Percentiles rank a stretch among this genome's conserved stretches.
phyloP scores from a whole-genome alignment of 2,113 vertebrate genomes.

The Spizaetus ornatus region DNA sequence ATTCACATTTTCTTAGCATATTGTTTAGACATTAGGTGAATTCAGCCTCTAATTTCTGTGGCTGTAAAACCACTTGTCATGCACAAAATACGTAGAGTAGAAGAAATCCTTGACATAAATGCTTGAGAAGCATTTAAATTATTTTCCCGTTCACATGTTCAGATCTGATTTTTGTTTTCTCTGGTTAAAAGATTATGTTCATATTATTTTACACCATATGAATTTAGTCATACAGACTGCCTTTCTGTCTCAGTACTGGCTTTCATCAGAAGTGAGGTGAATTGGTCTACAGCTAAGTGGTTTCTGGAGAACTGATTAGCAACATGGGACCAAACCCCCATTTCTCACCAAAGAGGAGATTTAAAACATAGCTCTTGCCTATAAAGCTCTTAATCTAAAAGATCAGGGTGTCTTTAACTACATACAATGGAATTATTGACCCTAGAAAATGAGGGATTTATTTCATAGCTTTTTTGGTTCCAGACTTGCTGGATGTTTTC shows the following conservation, averaged over 20 bases:
- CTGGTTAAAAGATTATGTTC: neutral
- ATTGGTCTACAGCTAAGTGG: neutral
- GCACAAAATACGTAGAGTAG: neutral
- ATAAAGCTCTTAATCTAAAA: neutral
- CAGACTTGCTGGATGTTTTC: neutral
- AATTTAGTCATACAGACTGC: neutral
- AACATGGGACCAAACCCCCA: neutral
- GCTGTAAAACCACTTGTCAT: neutral
- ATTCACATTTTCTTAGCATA: accelerated
- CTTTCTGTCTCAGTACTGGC: neutral
- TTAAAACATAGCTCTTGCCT: neutral
- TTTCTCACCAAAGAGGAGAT: neutral
- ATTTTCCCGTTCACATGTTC: neutral
- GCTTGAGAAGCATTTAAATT: neutral
- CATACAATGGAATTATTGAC: neutral
- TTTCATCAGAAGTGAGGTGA: neutral
- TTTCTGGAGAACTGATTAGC: neutral
- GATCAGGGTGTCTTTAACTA: neutral
- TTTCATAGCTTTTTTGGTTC: neutral
- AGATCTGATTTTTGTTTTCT: neutral
- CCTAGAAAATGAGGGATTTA: neutral
- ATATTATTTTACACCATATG: neutral
- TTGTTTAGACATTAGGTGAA: neutral
- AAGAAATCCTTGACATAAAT: neutral
- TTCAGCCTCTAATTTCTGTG: neutral